Percentiles rank a stretch among this genome's conserved stretches.
Conservation (phyloP, 2,797 vertebrate species). For the Sebastes steindachneri region DNA sequence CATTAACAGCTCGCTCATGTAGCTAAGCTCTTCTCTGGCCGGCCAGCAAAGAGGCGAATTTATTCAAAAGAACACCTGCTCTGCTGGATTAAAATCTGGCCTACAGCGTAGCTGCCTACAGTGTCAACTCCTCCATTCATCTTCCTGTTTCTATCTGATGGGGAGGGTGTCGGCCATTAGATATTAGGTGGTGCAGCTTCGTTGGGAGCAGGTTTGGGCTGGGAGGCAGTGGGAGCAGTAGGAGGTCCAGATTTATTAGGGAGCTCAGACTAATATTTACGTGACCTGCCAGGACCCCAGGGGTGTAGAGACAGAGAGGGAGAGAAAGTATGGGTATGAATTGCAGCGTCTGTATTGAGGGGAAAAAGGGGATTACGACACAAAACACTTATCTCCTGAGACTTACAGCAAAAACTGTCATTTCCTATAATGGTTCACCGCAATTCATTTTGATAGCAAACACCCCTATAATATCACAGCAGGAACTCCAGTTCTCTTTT, state of each 20-base stretch:
- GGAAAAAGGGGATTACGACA: constrained; percentile 30
- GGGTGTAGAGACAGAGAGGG: constrained; percentile 30
- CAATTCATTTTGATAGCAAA: not conserved
- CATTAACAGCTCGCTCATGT: constrained; percentile 37
- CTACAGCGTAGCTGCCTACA: constrained; percentile 12
- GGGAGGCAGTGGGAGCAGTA: constrained; percentile 45
- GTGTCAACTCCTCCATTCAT: constrained; percentile 49
- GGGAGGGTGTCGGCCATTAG: constrained; percentile 20
- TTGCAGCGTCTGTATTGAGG: constrained; percentile 5
- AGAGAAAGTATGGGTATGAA: constrained; percentile 44
- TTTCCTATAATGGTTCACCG: constrained; percentile 6
- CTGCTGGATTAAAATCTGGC: constrained; percentile 52
- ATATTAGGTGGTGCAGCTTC: constrained; percentile 38
- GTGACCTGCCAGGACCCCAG: constrained; percentile 57
- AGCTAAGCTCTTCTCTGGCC: constrained; percentile 33
- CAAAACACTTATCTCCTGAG: constrained; percentile 40
- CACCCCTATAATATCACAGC: not conserved
- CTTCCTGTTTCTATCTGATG: constrained; percentile 21
- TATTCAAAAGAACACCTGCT: constrained; percentile 62
- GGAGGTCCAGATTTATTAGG: constrained; percentile 70
- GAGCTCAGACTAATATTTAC: constrained; percentile 74
- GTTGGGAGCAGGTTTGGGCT: constrained; percentile 32
- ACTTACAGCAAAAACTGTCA: not conserved
- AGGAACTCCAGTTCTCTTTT: not conserved
- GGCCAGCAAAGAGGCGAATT: constrained; percentile 16